Evolutionary conservation across 2,888 invertebrate genomes (phyloP).

Genomic region (Metellina segmentata): DNA sequence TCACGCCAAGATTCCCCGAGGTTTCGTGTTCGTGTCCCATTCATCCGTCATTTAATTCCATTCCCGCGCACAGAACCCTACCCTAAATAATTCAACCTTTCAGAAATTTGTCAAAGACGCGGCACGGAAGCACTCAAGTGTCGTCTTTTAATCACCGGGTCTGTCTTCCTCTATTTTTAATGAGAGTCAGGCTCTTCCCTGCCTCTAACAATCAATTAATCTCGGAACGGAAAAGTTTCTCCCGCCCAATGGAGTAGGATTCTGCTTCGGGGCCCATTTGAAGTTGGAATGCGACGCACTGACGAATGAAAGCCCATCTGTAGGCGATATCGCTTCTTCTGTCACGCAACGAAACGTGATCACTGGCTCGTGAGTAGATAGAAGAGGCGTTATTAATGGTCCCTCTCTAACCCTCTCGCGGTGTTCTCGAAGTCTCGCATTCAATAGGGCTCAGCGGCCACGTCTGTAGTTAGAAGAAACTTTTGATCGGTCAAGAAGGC

Average conservation of each 20-base stretch:
- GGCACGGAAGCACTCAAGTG: neutral
- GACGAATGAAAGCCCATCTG: conserved; percentile 4
- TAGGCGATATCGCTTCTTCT: neutral
- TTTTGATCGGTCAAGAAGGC: no score
- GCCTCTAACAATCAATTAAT: conserved; percentile 39
- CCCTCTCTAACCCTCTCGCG: neutral
- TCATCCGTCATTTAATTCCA: no score
- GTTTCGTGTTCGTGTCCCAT: no score
- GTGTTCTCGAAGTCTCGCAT: no score
- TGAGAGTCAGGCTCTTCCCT: conserved; percentile 5
- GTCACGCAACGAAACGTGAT: neutral
- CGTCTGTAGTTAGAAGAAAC: no score
- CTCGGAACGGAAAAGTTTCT: conserved; percentile 17
- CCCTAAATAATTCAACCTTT: conserved; percentile 39
- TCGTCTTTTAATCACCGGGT: conserved; percentile 18
- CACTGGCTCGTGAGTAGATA: no score
- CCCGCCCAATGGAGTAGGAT: conserved; percentile 8
- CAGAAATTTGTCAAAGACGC: conserved; percentile 15
- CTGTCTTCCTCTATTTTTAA: conserved; percentile 27
- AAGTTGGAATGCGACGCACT: neutral
- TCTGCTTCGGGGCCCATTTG: neutral
- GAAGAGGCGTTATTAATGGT: neutral
- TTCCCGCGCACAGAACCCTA: neutral
- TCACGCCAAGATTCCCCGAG: no score
- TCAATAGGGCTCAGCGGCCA: no score